These are phyloP conservation scores for Leptinotarsa texana DNA, from an alignment of 1,140 invertebrate species.

Conservation along the genomic window DNA sequence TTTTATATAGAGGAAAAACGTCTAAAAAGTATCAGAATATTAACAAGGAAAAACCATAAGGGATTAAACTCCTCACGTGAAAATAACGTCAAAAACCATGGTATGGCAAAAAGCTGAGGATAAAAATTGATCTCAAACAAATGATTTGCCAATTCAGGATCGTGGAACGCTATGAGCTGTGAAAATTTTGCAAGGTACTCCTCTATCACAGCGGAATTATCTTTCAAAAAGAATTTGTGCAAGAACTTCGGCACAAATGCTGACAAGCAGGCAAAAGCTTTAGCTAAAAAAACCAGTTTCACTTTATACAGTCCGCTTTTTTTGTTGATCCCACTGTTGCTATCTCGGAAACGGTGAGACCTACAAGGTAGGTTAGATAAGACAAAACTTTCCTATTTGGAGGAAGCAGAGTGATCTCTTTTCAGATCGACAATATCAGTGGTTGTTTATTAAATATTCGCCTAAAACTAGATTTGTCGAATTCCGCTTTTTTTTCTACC, in stretches of 20 bases:
- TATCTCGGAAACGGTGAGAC: not conserved
- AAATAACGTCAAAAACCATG: slow-evolving; percentile 99
- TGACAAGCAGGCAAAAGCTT: slow-evolving; percentile 91
- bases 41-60: slow-evolving; percentile 17
- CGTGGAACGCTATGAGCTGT: slow-evolving; percentile 94
- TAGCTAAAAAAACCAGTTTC: slow-evolving; percentile 63
- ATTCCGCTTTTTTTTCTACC: too few species aligned
- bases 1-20: slow-evolving; percentile 97
- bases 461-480: too few species aligned
- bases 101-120: slow-evolving; percentile 98
- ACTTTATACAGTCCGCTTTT: not conserved
- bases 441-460: too few species aligned
- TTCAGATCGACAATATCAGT: too few species aligned
- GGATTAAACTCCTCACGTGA: slow-evolving; percentile 77
- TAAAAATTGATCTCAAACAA: slow-evolving; percentile 92
- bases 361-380: not conserved
- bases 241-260: slow-evolving; percentile 96
- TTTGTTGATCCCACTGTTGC: too few species aligned
- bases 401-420: too few species aligned
- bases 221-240: slow-evolving; percentile 97
- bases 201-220: slow-evolving; percentile 95
- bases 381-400: not conserved
- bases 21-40: slow-evolving; percentile 63
- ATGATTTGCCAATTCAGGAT: slow-evolving; percentile 90
- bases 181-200: slow-evolving; percentile 98